Evolutionary conservation across 2,888 invertebrate genomes (phyloP).

Genomic region (Zygogramma bicolorata): DNA sequence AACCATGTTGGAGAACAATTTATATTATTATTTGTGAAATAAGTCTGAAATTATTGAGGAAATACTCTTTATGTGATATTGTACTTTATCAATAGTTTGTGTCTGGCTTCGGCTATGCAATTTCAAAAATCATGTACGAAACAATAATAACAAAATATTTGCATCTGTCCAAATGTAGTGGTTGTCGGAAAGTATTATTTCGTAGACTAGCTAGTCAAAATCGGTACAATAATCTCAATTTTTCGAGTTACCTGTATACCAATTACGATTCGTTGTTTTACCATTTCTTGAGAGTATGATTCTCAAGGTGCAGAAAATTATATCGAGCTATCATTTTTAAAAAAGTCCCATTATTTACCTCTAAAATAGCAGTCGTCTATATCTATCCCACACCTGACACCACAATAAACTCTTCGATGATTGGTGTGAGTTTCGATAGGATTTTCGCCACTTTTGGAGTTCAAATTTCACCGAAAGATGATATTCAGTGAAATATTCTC

Average conservation of each 20-base stretch:
- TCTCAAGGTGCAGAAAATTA: slow-evolving; percentile 17
- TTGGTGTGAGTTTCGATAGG: neutral
- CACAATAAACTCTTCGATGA: no score
- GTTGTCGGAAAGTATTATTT: slow-evolving; percentile 33
- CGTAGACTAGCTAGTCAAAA: slow-evolving; percentile 41
- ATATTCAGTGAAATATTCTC: no score
- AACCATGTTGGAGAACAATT: slow-evolving; percentile 21
- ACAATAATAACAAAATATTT: slow-evolving; percentile 13
- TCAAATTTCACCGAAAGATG: no score
- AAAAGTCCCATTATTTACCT: neutral
- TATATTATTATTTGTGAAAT: slow-evolving; percentile 36
- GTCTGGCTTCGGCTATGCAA: neutral
- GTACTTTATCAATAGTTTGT: slow-evolving; percentile 50
- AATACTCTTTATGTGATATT: slow-evolving; percentile 62
- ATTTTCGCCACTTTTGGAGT: neutral
- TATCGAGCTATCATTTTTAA: neutral
- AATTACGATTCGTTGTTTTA: slow-evolving; percentile 6
- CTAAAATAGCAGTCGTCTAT: neutral
- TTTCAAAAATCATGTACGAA: slow-evolving; percentile 19
- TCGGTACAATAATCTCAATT: slow-evolving; percentile 39
- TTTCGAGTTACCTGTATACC: slow-evolving; percentile 41
- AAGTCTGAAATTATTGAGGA: slow-evolving; percentile 58
- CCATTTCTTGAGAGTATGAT: neutral
- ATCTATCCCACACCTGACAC: neutral
- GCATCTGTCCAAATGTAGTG: slow-evolving; percentile 36